Evolutionary conservation across 2,113 vertebrate genomes (phyloP), one percentile per base, ranked within the genome.

Genomic region (Elephantulus edwardii): DNA sequence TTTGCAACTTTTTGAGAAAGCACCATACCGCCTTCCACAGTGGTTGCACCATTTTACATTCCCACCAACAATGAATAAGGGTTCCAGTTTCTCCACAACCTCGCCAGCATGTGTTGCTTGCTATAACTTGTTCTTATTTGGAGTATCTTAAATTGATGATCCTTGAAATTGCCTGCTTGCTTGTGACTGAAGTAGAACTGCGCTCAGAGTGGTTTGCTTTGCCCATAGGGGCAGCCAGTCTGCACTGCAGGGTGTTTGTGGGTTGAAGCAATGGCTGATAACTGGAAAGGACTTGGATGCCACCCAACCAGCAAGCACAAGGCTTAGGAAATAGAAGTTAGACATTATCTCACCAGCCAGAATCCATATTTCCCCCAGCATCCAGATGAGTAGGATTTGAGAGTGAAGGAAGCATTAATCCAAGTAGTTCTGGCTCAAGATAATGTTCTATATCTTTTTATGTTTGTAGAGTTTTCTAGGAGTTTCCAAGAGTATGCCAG

Each of bases 131-230:
- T n/a, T n/a, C n/a, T n/a, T n/a, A n/a, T 35, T 88, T 95, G 50
- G 82, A 70, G 85, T 35, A 88, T 54, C 42, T 76, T 90, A 86
- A 80, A 33, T 71, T 85, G 48, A 81, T 70, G 26, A 89, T 72
- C 74, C 86, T 87, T 88, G 83, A 93, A 79, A 56, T 84, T 38
- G 48, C 74, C 58, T 93, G 60, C 86, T 75, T 92, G 75, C 38
- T 86, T 68, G 38, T 50, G 28, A 5, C 14, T 40, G 74, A 88
- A 83, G 24, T 86, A 44, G 87, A 91, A 60, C 93, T 90, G 75
- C 81, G 46, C 92, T 89, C 74, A 74, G n/a, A 17, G 70, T 77
- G 89, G 94, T 89, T 68, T 92, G 56, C 3, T 40, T 70, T 91
- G 70, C 78, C 64, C 30, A 58, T 2, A 28, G n/a, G 44, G 81